Conservation (phyloP, 2,888 invertebrate genomes). For the Nezara viridula region DNA sequence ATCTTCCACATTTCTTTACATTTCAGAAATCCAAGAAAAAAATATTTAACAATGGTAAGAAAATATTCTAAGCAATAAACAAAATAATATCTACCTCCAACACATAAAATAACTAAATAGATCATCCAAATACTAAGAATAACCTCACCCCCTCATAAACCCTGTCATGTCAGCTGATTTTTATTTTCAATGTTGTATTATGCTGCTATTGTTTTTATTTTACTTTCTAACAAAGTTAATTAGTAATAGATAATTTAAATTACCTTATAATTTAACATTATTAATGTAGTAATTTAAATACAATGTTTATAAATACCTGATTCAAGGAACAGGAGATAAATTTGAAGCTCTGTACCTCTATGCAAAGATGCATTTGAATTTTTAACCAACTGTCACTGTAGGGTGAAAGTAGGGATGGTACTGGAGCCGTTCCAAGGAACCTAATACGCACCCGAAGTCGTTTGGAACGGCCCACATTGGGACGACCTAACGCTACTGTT, state of each 20-base stretch:
- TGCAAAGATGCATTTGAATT: too few species aligned
- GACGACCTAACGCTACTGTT: too few species aligned
- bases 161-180: slow-evolving; percentile 1
- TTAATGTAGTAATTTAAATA: neutral
- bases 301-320: neutral
- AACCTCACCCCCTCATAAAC: neutral
- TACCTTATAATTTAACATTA: neutral
- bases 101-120: neutral
- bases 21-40: neutral
- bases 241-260: neutral
- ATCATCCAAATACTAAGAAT: neutral
- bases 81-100: neutral
- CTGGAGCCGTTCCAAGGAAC: too few species aligned
- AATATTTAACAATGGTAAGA: neutral
- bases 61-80: neutral
- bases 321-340: neutral
- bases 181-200: neutral
- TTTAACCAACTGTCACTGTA: too few species aligned
- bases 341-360: neutral
- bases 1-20: slow-evolving; percentile 49
- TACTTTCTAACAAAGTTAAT: neutral
- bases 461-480: too few species aligned
- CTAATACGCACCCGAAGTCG: too few species aligned
- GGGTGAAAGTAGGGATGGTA: too few species aligned
- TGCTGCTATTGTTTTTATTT: neutral